Evolutionary conservation across 2,113 vertebrate species (phyloP).

Genomic region (Nicator chloris): DNA sequence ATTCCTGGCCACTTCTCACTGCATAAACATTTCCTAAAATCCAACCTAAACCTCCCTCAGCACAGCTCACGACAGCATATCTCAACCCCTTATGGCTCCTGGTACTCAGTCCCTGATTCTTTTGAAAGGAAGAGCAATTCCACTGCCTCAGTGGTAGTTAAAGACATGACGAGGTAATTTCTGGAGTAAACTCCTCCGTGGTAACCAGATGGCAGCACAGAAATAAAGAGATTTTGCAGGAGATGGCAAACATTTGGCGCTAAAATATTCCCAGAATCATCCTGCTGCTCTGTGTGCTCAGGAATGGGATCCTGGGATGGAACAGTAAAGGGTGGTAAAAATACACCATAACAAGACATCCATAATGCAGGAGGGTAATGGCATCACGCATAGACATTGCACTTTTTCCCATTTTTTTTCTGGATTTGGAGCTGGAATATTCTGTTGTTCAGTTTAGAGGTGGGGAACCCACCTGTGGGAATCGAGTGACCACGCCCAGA

Average conservation of each 20-base stretch:
- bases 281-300: not conserved
- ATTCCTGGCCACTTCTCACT: not conserved
- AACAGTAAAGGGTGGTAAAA: not conserved
- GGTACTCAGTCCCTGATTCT: not conserved
- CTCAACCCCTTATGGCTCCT: not conserved
- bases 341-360: not conserved
- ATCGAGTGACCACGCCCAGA: not conserved
- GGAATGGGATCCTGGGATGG: not conserved
- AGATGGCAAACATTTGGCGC: constrained; percentile 17
- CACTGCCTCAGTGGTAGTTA: not conserved
- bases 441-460: not conserved
- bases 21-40: not conserved
- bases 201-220: not conserved
- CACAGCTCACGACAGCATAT: not conserved
- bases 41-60: not conserved
- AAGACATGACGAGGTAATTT: not conserved
- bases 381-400: not conserved
- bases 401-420: not conserved
- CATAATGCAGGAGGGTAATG: not conserved
- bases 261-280: not conserved
- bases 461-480: not conserved
- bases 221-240: not conserved
- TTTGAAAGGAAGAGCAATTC: not conserved
- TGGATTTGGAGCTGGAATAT: not conserved
- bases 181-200: not conserved